Base-by-base conservation (phyloP, 2,797 vertebrate species). In the Melanogrammus aeglefinus region DNA sequence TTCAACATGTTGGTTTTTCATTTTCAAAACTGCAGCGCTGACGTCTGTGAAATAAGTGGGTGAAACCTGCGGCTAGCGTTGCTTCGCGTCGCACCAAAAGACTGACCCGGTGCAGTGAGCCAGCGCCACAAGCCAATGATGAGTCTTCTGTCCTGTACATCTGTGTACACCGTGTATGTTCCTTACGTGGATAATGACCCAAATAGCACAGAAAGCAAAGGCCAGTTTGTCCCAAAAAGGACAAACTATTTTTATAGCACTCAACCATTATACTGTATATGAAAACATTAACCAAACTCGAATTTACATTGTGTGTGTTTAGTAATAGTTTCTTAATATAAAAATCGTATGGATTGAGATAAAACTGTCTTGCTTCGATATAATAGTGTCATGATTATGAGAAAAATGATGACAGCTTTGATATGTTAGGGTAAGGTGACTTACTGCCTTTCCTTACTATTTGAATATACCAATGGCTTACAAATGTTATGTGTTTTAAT, bases 401-500 rank as follows among this genome's bases (percentile, higher is more conserved):
- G 90, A 93, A 88, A 84, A 69, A 92, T 92, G 90, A 91, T 92
- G 92, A 93, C 92, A 89, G 91, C 91, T 92, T 93, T 91, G 90
- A 89, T 92, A 91, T 91, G 90, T 93, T 91, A 87, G 85, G 92
- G 91, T 85, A 82, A 93, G 89, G 90, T 87, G 85, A 90, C 85
- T 84, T 88, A 92, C 89, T 93, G 91, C 91, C 93, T 93, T 92
- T 91, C 90, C 80, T 74, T 91, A 90, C 89, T 90, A 89, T 91
- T 91, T 91, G 87, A 93, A 91, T 93, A 93, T 97, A 97, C 96
- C 97, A 97, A 98, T 97, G 96, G 96, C 96, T 99, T 97, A 96
- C 96, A 96, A 96, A 98, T 97, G 96, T 96, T 93, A 95, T 92
- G 95, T 94, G 96, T 96, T 96, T 94, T 95, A 96, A 96, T 98